Conservation (phyloP, 2,888 invertebrate genomes). For the Anoncus sp. region DNA sequence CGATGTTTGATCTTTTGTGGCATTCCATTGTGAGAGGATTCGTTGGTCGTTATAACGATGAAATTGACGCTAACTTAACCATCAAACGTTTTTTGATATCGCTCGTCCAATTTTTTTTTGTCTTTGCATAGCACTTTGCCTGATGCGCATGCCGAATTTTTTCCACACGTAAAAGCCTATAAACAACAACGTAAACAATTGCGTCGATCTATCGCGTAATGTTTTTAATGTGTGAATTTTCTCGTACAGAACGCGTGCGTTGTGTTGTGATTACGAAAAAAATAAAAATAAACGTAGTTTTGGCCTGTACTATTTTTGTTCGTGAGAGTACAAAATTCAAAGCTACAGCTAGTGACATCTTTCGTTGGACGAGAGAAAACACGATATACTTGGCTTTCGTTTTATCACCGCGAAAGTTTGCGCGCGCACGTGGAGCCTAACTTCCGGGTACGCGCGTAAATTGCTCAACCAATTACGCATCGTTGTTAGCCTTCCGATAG, state of each 20-base stretch:
- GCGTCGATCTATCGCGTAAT: neutral
- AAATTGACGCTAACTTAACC: constrained; percentile 5
- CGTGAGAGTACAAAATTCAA: constrained; percentile 1
- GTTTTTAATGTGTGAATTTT: neutral
- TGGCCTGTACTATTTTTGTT: neutral
- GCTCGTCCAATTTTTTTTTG: neutral
- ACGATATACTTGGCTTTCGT: too few relatives aligned
- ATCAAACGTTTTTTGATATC: neutral
- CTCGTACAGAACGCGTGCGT: neutral
- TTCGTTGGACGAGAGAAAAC: neutral
- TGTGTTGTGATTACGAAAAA: constrained; percentile 11
- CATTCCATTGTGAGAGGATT: constrained; percentile 42
- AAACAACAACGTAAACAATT: neutral
- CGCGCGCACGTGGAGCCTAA: too few relatives aligned
- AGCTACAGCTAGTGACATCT: constrained; percentile 16
- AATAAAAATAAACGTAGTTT: constrained; percentile 7
- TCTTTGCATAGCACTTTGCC: neutral
- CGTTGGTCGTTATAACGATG: neutral
- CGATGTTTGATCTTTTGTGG: constrained; percentile 42
- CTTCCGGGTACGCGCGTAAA: too few relatives aligned
- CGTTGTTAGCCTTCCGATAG: too few relatives aligned
- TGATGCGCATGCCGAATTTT: neutral
- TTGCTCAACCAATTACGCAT: too few relatives aligned
- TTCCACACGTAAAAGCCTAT: neutral
- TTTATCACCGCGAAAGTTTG: neutral